Percentiles rank a stretch among this genome's conserved stretches.
Evolutionary conservation across 2,888 invertebrate species (phyloP).

Genomic region (Sepioteuthis lessoniana): DNA sequence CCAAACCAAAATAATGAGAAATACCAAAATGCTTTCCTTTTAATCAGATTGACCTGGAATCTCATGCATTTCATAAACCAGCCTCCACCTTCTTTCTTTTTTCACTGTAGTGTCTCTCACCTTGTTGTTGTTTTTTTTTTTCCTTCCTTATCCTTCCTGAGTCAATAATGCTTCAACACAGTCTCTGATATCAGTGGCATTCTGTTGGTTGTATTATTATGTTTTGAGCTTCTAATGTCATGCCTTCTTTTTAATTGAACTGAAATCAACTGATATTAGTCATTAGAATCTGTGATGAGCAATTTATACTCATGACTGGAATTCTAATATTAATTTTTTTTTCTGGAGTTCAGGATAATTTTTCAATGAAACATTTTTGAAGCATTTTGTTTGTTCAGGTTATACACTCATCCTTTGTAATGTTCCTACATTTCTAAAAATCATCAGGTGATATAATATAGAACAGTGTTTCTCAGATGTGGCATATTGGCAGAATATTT

Average conservation of each 20-base stretch:
- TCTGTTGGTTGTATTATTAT: not conserved
- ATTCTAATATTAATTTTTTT: not conserved
- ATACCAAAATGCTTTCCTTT: not conserved
- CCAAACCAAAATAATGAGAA: conserved; percentile 2
- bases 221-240: not conserved
- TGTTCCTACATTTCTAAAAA: not conserved
- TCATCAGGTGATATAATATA: too few species aligned
- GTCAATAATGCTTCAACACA: conserved; percentile 4
- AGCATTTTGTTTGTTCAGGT: not conserved
- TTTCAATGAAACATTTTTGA: not conserved
- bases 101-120: not conserved
- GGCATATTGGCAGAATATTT: too few species aligned
- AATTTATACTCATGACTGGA: not conserved
- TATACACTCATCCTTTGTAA: not conserved
- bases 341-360: not conserved
- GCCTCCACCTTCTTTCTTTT: not conserved
- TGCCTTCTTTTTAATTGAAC: not conserved
- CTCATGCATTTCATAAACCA: conserved; percentile 2
- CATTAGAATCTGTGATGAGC: not conserved
- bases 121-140: not conserved
- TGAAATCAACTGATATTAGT: not conserved
- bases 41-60: conserved; percentile 20
- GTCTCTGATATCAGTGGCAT: not conserved
- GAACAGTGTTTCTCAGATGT: too few species aligned
- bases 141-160: not conserved